Evolutionary conservation across 2,888 invertebrate species (phyloP), one percentile per base, ranked within the genome.

Genomic region (Metacarcinus magister): DNA sequence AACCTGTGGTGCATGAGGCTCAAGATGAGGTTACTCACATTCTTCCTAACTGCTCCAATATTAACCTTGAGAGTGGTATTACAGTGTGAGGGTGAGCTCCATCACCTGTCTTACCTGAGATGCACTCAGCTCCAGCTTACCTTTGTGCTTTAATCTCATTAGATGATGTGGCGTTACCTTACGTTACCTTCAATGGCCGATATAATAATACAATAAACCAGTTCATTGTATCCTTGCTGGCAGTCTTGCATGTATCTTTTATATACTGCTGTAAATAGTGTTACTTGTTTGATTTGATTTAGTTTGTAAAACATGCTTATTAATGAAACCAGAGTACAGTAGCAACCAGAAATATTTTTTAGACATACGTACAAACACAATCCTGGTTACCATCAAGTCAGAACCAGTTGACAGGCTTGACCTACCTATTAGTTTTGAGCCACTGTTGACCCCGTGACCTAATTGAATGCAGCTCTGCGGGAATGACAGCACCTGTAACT

Each of bases 401-500:
- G 16, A 82, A 13, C 82, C 32, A 32, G 32, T 82, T 23, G 32
- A 82, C 16, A 82, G 82, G 13, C 32, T 13, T 82, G 32, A 13
- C 67, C 7, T 82, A 13, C 67, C 7, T n/a, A 67, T n/a, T 82
- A 82, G 82, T 32, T 13, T 13, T 28, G 32, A 13, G 32, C 82
- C 32, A 32, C 82, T 82, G 32, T 32, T 82, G 32, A 82, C 5
- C 82, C 13, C 23, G 8, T 32, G 32, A 82, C 82, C 16, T 32
- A 82, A 2, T 13, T 82, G 82, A 82, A 82, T 82, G 82, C 82
- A 82, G 82, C 82, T 82, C 32, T 82, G 82, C 32, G 32, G 32
- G 82, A 82, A 82, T 82, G 82, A 82, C 82, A 82, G 82, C 82
- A 82, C 32, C 82, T 82, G 32, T 82, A 82, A 82, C 82, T 32